Evolutionary conservation across 2,888 invertebrate genomes (phyloP).

Genomic region (Plagodis pulveraria): DNA sequence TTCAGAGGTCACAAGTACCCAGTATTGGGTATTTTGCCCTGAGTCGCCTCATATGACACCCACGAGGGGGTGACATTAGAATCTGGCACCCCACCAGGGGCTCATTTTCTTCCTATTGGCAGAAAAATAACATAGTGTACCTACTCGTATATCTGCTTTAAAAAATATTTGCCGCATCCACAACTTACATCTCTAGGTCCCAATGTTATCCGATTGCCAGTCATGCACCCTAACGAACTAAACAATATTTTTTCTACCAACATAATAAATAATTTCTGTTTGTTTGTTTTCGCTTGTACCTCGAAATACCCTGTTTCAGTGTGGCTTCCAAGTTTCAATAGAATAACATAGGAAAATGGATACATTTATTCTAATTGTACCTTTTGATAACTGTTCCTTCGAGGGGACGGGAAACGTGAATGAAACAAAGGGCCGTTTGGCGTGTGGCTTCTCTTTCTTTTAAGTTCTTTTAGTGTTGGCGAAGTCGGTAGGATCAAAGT

Average conservation of each 20-base stretch:
- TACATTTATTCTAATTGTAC: conserved; percentile 31
- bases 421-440: conserved; percentile 5
- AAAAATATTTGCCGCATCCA: no score
- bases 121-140: no score
- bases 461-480: conserved; percentile 9
- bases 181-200: no score
- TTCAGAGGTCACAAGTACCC: no score
- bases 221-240: conserved; percentile 81
- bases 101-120: no score
- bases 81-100: no score
- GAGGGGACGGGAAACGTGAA: conserved; percentile 17
- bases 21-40: no score
- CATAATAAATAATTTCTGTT: conserved; percentile 48
- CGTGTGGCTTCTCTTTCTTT: conserved; percentile 23
- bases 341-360: conserved; percentile 30
- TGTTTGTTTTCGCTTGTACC: conserved; percentile 67
- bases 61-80: no score
- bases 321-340: conserved; percentile 60
- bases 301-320: conserved; percentile 54
- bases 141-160: no score
- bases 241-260: conserved; percentile 57
- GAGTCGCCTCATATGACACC: no score
- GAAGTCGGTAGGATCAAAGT: no score
- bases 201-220: conserved; percentile 73
- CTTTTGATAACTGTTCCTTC: conserved; percentile 4